Base-by-base conservation (phyloP, 1,140 invertebrate species). In the Nephotettix cincticeps region DNA sequence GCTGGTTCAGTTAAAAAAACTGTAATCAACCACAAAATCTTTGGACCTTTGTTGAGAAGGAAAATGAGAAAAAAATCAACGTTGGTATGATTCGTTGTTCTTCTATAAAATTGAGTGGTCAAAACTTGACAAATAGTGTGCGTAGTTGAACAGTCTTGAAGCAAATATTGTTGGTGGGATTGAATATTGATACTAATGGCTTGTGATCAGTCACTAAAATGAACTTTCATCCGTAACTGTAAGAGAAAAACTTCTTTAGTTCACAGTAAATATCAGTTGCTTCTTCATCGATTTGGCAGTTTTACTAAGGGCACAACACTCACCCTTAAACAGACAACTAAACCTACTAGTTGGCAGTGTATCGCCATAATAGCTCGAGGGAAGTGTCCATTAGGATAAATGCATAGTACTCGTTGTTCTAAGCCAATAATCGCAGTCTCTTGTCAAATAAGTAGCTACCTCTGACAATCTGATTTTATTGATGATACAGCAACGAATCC, bases 221-320 rank as follows among this genome's bases (percentile, higher is more conserved):
- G 21, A 51, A 51, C 21, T 51, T 51, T 11, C 47, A n/a, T 25
- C 56, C 56, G 27, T 61, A 61, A 61, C 56, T 27, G n/a, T 27
- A 61, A 81, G 69, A 63, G 83, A 79, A 77, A n/a, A 80, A 85
- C 73, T 83, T 73, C 79, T 79, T 76, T 32, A 81, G 64, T 17
- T 75, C 79, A 21, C 56, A 61, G 23, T 61, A n/a, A n/a, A n/a
- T n/a, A n/a, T n/a, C n/a, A n/a, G n/a, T n/a, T 27, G 82, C 81
- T 76, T 86, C 83, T 68, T 81, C 80, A 54, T 86, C 83, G 23
- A 82, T 79, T 67, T 83, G 78, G 25, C 14, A 2, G 23, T 61
- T 27, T 28, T 29, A n/a, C n/a, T n/a, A n/a, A n/a, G n/a, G n/a
- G n/a, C n/a, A n/a, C n/a, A n/a, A n/a, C n/a, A n/a, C n/a, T n/a